These are phyloP conservation scores for Tethya wilhelma DNA, from an alignment of 37 sponge, comb jelly and placozoan species.

Conservation along the genomic window DNA sequence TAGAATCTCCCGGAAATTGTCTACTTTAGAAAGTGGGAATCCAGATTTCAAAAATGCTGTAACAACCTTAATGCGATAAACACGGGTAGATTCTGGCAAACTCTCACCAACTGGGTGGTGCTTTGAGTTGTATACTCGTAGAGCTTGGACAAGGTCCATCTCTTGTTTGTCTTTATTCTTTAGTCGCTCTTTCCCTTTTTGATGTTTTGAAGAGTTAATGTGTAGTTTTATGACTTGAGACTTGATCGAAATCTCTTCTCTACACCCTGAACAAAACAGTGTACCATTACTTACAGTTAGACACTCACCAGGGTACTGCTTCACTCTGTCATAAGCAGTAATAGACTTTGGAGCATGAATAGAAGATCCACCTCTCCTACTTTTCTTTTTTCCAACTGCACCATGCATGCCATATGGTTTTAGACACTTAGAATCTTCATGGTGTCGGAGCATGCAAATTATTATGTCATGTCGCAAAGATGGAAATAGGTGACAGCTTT, in stretches of 20 bases:
- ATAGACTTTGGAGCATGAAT: no score
- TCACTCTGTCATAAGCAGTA: no score
- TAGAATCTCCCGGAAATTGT: constrained; percentile 30
- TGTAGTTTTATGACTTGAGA: constrained; percentile 18
- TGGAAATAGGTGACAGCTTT: no score
- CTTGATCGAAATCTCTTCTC: constrained; percentile 28
- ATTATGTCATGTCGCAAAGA: no score
- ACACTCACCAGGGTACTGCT: no score
- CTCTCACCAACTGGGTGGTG: constrained; percentile 35
- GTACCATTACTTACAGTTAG: no score
- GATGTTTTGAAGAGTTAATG: constrained; percentile 20
- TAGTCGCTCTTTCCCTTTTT: constrained; percentile 25
- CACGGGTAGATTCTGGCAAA: constrained; percentile 7
- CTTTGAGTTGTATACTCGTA: constrained; percentile 11
- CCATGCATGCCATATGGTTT: no score
- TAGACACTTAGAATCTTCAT: no score
- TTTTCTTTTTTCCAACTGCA: no score
- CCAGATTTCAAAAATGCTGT: constrained; percentile 39
- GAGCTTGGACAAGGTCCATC: constrained; percentile 7
- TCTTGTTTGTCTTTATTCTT: neutral
- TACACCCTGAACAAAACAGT: constrained; percentile 41
- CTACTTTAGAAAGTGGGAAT: constrained; percentile 29
- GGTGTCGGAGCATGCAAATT: no score
- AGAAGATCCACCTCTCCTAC: no score
- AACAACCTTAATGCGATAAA: constrained; percentile 48